Conservation (phyloP, 2,888 invertebrate species). For the Trilocha varians region DNA sequence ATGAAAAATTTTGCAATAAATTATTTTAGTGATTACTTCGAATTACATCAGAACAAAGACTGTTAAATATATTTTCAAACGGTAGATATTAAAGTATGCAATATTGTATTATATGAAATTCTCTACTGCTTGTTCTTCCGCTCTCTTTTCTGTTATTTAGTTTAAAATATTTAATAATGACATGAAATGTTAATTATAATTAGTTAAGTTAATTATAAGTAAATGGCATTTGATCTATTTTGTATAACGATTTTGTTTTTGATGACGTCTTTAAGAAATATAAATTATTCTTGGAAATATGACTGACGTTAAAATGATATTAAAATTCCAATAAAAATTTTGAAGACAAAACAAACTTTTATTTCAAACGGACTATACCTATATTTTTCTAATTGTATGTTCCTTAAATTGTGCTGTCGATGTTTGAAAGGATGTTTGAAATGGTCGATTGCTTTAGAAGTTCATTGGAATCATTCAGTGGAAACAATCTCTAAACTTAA, state of each 20-base stretch:
- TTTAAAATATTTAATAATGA: background rate
- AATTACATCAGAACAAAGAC: too few relatives aligned
- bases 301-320: constrained; percentile 8
- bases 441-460: background rate
- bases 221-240: background rate
- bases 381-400: constrained; percentile 8
- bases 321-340: constrained; percentile 5
- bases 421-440: background rate
- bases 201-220: background rate
- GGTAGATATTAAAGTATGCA: constrained; percentile 27
- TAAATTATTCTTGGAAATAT: background rate
- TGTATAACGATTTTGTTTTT: background rate
- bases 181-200: background rate
- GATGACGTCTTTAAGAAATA: background rate
- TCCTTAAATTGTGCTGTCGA: too few relatives aligned
- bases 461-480: background rate
- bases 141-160: background rate
- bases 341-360: background rate
- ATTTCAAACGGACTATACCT: constrained; percentile 3
- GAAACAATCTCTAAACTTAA: background rate
- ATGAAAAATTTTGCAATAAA: too few relatives aligned
- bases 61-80: constrained; percentile 29
- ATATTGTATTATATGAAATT: constrained; percentile 21
- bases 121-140: background rate
- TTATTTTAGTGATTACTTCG: too few relatives aligned